phyloP scores from a whole-genome alignment of 2,113 vertebrate genomes.

The Callaeas wilsoni region DNA sequence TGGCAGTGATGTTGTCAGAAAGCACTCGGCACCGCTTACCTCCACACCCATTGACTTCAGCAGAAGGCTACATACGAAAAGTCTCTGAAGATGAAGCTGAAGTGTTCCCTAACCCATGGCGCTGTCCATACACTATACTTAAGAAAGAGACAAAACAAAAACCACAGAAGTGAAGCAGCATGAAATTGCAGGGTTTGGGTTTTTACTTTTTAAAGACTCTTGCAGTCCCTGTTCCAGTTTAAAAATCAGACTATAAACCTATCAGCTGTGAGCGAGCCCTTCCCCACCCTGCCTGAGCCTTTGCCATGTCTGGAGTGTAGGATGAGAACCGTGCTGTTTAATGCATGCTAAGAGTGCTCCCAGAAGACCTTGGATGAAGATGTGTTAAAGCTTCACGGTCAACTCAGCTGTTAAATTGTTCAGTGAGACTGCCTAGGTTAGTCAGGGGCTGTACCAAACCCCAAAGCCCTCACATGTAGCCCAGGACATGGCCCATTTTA shows the following conservation, averaged over 20 bases:
- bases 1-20: slow-evolving; percentile 2
- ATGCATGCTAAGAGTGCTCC: not conserved
- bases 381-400: not conserved
- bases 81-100: slow-evolving; percentile 26
- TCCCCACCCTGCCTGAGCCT: not conserved
- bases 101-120: slow-evolving; percentile 35
- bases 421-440: not conserved
- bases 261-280: not conserved
- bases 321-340: not conserved
- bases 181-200: not conserved
- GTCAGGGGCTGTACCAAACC: not conserved
- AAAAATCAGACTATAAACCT: not conserved
- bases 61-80: slow-evolving; percentile 24
- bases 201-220: not conserved
- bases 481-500: not conserved
- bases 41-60: slow-evolving; percentile 60
- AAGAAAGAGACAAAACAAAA: slow-evolving; percentile 55
- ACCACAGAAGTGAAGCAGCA: slow-evolving; percentile 42
- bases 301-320: not conserved
- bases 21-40: slow-evolving; percentile 28
- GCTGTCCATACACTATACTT: slow-evolving; percentile 43
- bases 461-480: accelerated
- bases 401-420: not conserved
- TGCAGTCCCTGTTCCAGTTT: not conserved
- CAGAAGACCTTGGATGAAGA: not conserved